Evolutionary conservation across 1,140 invertebrate genomes (phyloP), one percentile per base, ranked within the genome.

Genomic region (Polypedilum vanderplanki): DNA sequence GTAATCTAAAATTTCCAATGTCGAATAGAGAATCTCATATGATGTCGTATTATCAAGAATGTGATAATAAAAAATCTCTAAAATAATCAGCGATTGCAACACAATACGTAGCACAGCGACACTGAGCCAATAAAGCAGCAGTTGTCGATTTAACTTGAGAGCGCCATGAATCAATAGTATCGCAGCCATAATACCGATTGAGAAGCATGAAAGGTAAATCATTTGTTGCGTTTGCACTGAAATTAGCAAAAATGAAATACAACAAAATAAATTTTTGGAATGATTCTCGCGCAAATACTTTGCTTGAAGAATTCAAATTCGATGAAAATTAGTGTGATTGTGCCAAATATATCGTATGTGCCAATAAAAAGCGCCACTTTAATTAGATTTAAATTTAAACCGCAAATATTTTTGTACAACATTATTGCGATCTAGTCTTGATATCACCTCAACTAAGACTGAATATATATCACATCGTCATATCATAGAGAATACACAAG

Each of bases 321-420:
- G 65, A 70, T n/a, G 9, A 70, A n/a, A 70, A 70, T 70, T 70
- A 70, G 10, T 18, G 65, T 22, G 17, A 70, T 70, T 20, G 65
- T 70, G 17, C 65, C 65, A 22, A 70, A 70, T 70, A 70, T 70
- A 70, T 70, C 65, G 17, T 70, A 70, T 4, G 17, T 20, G 17
- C 65, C 65, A 1, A 70, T 70, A 20, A 18, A 70, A 10, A 70
- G 18, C 18, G 65, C 65, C 9, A 17, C 65, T 18, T 70, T 70
- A 70, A 70, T 70, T 70, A 70, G 18, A 70, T 70, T 70, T 22
- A 70, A 70, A 70, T 70, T 70, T n/a, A 20, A 18, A 18, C 65
- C 65, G 65, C 65, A 70, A 7, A 70, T 18, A 70, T 70, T 70
- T 70, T 70, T 70, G 65, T 70, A 70, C 65, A 70, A 20, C 65